Base-by-base conservation (phyloP, 2,113 vertebrate species). In the Zapornia atra region DNA sequence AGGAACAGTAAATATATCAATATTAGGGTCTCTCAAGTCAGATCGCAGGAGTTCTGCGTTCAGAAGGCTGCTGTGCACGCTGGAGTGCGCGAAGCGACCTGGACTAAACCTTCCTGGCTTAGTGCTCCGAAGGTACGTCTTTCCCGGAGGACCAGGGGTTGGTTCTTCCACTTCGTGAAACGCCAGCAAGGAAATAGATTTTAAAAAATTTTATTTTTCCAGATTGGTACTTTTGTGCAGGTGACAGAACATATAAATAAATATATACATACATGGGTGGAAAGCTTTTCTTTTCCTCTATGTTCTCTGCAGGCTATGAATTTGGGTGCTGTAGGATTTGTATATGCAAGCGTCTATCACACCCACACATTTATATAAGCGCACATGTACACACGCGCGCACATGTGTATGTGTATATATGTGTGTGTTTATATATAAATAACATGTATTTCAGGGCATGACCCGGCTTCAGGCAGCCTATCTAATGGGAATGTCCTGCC, bases 1-100 rank as follows among this genome's bases (percentile, higher is more conserved):
- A 68, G 92, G 96, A 95, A 94, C 64, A 66, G 95, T 97, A 95
- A 97, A 97, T 95, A 93, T 57, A 97, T 95, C 95, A 96, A 83
- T 88, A 97, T 73, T 92, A 75, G 84, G 82, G 78, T 75, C 87
- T 96, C 95, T 88, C 82, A 29, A 82, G 63, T 90, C 72, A 89
- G 89, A 65, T 75, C 29, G 87, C 88, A 61, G 80, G 86, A 96
- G 75, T 78, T 92, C 78, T 54, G 73, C 71, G 33, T 54, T 75
- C 82, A 22, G 63, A 31, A 93, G 65, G 70, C 59, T 64, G 59
- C 38, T 51, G 42, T n/a, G 63, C 57, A 15, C 40, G 8, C 28
- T 4, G 64, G 19, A 22, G 66, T 22, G 82, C 8, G 6, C 29
- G 40, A 82, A 73, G 11, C 5, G 76, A 53, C 22, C 17, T 70